These are phyloP conservation scores for Himalopsyche phryganea DNA, from an alignment of 1,140 invertebrate species.

Conservation along the genomic window DNA sequence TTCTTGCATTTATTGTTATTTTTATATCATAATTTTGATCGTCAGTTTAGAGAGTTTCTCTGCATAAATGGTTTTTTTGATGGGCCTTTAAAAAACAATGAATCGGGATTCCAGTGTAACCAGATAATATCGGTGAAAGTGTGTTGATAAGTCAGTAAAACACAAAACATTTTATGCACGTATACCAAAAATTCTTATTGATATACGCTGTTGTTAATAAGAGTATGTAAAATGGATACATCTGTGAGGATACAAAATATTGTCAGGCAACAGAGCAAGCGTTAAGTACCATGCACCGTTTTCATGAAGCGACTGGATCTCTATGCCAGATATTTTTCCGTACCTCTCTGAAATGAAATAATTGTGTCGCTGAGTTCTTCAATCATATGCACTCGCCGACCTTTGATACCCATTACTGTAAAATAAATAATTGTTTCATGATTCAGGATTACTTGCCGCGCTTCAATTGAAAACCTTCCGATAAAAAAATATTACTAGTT, in stretches of 20 bases:
- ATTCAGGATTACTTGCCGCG: too few species aligned
- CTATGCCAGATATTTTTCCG: slow-evolving; percentile 36
- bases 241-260: neutral
- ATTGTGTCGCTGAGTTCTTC: slow-evolving; percentile 96
- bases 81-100: too few species aligned
- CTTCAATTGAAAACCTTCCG: too few species aligned
- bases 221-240: neutral
- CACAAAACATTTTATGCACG: too few species aligned
- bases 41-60: too few species aligned
- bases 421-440: slow-evolving; percentile 38
- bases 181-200: neutral
- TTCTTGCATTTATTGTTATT: too few species aligned
- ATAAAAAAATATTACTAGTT: too few species aligned
- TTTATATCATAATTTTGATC: too few species aligned
- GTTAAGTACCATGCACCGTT: slow-evolving; percentile 25
- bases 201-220: neutral
- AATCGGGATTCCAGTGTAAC: too few species aligned
- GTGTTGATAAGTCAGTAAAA: too few species aligned
- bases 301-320: slow-evolving; percentile 1
- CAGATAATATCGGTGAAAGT: too few species aligned
- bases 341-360: slow-evolving; percentile 98
- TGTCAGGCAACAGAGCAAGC: slow-evolving; percentile 13
- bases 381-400: slow-evolving; percentile 93
- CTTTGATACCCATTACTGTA: slow-evolving; percentile 97
- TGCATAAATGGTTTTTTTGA: too few species aligned